Base-by-base conservation (phyloP, 1,140 invertebrate species). In the Calliphora vicina region DNA sequence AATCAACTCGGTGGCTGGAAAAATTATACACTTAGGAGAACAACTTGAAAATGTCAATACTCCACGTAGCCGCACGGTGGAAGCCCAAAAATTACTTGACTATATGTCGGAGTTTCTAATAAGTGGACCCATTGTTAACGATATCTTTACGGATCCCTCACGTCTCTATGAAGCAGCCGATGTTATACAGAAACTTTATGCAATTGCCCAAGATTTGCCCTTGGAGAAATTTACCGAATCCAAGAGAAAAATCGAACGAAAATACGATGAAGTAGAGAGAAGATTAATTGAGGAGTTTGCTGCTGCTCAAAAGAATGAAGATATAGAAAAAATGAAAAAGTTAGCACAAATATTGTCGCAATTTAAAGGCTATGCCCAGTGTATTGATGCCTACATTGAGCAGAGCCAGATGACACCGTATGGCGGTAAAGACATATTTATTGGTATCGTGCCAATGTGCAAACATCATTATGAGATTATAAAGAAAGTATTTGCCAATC, bases 41-140 rank as follows among this genome's bases (percentile, higher is more conserved):
- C 98, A 99, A 88, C 91, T 99, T 35, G 98, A 99, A 90, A 98
- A 97, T 87, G 97, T 99, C 0, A 98, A 99, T 91, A 97, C 96
- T 0, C 98, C 98, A 0, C 92, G 98, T 86, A 95, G 97, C 76
- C 92, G 98, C 86, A 97, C 98, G 10, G 97, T 97, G 8, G 98
- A 99, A 90, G 98, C 98, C 6, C 95, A 98, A 88, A 96, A 97
- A 87, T 90, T 99, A 5, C 96, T 99, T 92, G 96, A 95, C 85
- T 97, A 99, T 91, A 96, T 99, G 89, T 94, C 96, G 15, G 97
- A 99, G 89, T 99, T 99, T 91, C 91, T 99, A 1, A 94, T 94
- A 74, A 95, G 96, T 83, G 97, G 97, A 23, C 95, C 97, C 25
- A 92, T 97, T 1, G 94, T 95, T 12, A 96, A 96, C 86, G 94